A percentile compares a stretch with the other conserved stretches of the same genome.
Evolutionary conservation across 2,797 vertebrate genomes (phyloP).

Genomic region (Labroides dimidiatus): DNA sequence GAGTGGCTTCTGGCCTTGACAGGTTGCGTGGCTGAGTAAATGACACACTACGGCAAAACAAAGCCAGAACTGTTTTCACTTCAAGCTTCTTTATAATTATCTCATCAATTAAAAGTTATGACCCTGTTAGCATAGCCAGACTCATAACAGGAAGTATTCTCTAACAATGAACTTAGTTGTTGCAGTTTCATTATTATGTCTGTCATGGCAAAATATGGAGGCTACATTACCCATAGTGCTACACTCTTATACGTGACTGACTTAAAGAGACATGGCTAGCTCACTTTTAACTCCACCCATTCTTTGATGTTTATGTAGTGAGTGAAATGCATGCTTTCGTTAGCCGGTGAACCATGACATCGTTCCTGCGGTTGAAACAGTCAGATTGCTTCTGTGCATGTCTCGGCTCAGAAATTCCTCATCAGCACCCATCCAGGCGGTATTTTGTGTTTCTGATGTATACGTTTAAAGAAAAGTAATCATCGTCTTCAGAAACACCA

Average conservation of each 20-base stretch:
- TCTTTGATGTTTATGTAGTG: too few species aligned
- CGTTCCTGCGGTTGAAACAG: too few species aligned
- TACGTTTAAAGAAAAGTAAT: conserved; percentile 58
- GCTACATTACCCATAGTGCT: conserved; percentile 3
- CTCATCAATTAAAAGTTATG: background rate
- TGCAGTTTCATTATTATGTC: background rate
- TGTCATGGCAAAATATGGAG: background rate
- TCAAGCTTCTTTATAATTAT: background rate
- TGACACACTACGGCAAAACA: conserved; percentile 25
- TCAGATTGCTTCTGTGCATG: too few species aligned
- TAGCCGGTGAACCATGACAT: too few species aligned
- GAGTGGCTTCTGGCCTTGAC: conserved; percentile 47
- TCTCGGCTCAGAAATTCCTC: too few species aligned
- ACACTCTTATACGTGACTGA: too few species aligned
- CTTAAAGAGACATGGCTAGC: too few species aligned
- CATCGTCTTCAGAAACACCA: conserved; percentile 39
- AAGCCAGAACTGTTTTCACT: conserved; percentile 16
- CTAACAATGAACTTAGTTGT: too few species aligned
- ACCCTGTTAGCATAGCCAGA: background rate
- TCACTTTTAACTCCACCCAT: too few species aligned
- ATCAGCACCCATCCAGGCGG: too few species aligned
- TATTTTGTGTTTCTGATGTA: conserved; percentile 3
- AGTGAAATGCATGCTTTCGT: too few species aligned
- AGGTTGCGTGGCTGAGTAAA: conserved; percentile 53
- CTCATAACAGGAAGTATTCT: background rate